Evolutionary conservation across 2,888 invertebrate genomes (phyloP).

Genomic region (Ennomos erosarius): DNA sequence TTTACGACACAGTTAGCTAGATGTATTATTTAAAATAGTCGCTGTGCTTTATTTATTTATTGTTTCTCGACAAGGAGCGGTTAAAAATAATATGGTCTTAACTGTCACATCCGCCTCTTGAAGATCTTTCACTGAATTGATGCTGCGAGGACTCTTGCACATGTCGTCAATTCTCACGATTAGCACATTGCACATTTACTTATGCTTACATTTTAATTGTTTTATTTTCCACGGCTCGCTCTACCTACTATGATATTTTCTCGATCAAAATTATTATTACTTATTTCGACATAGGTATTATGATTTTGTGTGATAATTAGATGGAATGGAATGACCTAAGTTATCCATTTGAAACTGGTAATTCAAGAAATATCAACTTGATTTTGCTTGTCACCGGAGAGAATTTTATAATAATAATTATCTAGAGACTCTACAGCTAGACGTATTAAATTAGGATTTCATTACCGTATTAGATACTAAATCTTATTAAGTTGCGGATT

Average conservation of each 20-base stretch:
- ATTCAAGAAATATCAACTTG: background rate
- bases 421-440: too few relatives aligned
- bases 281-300: too few relatives aligned
- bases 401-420: too few relatives aligned
- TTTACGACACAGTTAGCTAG: slow-evolving; percentile 73
- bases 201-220: slow-evolving; percentile 3
- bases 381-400: too few relatives aligned
- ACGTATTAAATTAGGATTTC: too few relatives aligned
- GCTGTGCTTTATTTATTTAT: slow-evolving; percentile 68
- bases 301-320: too few relatives aligned
- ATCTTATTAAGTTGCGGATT: too few relatives aligned
- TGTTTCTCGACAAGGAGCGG: slow-evolving; percentile 55
- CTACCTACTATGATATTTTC: too few relatives aligned
- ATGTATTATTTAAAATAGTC: slow-evolving; percentile 69
- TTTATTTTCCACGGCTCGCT: too few relatives aligned
- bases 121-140: slow-evolving; percentile 56
- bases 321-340: background rate
- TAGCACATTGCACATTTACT: slow-evolving; percentile 32
- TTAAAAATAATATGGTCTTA: slow-evolving; percentile 60
- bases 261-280: too few relatives aligned
- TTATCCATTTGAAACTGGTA: slow-evolving; percentile 14
- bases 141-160: slow-evolving; percentile 44
- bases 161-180: slow-evolving; percentile 45
- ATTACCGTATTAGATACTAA: too few relatives aligned
- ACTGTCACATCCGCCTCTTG: slow-evolving; percentile 58